A percentile compares a stretch with the other conserved stretches of the same genome.
These are phyloP conservation scores for Liodrosophila aerea DNA, from an alignment of 2,888 invertebrate species.

Conservation along the genomic window DNA sequence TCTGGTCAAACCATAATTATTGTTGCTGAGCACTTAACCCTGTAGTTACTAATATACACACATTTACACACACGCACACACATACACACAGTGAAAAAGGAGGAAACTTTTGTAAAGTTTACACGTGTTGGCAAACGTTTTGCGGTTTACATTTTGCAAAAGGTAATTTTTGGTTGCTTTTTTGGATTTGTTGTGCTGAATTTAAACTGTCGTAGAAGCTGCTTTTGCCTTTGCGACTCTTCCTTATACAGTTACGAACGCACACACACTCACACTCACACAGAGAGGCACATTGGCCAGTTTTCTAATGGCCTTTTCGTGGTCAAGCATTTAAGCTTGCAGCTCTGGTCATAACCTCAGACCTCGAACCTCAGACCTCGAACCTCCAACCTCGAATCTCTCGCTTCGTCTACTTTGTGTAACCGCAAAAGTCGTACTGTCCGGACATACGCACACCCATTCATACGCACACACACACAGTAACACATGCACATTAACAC, in stretches of 20 bases:
- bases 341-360: constrained; percentile 51
- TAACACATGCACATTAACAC: constrained; percentile 5
- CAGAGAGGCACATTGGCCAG: constrained; percentile 39
- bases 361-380: constrained; percentile 29
- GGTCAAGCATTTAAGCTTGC: constrained; percentile 74
- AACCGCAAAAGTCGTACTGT: constrained; percentile 69
- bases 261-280: constrained; percentile 3
- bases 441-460: constrained; percentile 29
- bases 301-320: constrained; percentile 74
- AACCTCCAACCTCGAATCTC: constrained; percentile 29
- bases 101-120: constrained; percentile 53
- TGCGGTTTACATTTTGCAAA: constrained; percentile 54
- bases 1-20: constrained; percentile 38
- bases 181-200: constrained; percentile 55
- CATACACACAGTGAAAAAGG: constrained; percentile 6
- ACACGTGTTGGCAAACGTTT: constrained; percentile 68
- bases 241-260: too few relatives aligned
- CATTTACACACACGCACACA: constrained; percentile 35
- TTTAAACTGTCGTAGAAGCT: constrained; percentile 59
- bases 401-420: constrained; percentile 57
- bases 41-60: constrained; percentile 30
- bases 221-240: constrained; percentile 54
- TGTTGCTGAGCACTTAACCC: constrained; percentile 25
- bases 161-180: constrained; percentile 10
- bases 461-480: constrained; percentile 10